Evolutionary conservation across 1,140 invertebrate genomes (phyloP), one percentile per base, ranked within the genome.

Genomic region (Aphaenogaster ashmeadi): DNA sequence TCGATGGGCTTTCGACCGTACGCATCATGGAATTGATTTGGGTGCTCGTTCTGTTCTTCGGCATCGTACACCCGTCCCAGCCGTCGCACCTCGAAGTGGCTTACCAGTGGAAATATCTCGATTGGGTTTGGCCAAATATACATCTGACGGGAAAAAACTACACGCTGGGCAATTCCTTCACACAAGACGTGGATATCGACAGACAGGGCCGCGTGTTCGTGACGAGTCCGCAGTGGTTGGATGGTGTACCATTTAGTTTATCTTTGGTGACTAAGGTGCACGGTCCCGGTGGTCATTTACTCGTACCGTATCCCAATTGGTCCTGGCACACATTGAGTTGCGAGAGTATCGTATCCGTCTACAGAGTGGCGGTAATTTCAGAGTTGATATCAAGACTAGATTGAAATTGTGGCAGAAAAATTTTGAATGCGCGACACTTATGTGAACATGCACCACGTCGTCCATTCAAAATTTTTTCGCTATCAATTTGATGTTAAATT

Each of bases 261-360:
- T 95, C 95, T 15, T 86, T 93, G 79, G 75, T 95, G n/a, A 94
- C 93, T 50, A 89, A 92, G 66, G 44, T 54, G 13, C 18, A 80
- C 1, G 94, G 93, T 9, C 75, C 86, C 0, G 95, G 95, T 8
- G 94, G 94, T 38, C 95, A 93, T 52, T 87, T 95, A 8, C 90
- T 96, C 7, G 85, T 90, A 1, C 95, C 95, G 0, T 96, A 95
- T 85, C 95, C 95, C 1, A 92, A 95, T 84, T 95, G 93, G 93
- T 89, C 86, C 50, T 96, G 95, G 95, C 93, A 95, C 81, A 89
- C 60, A 6, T 88, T 92, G 15, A 79, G 85, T 80, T 96, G 95
- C 75, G 88, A 95, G 33, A 94, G 93, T 72, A 88, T 96, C 52
- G 87, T 95, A 38, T 95, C 95, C 15, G 95, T 95, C 60, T 96